Conservation (phyloP, 2,888 invertebrate species). For the Dolomedes plantarius region DNA sequence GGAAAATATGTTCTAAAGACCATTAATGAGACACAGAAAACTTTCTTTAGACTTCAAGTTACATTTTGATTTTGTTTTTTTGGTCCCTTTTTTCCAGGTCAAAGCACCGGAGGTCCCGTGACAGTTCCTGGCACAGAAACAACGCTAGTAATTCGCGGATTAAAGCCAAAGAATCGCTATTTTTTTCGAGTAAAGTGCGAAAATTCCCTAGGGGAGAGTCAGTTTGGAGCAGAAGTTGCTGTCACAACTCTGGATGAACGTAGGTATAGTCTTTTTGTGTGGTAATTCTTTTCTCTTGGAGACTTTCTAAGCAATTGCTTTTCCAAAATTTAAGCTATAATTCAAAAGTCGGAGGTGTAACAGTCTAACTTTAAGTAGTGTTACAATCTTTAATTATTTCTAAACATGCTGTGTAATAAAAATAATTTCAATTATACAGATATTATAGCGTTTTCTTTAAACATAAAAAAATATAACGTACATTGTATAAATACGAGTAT, state of each 20-base stretch:
- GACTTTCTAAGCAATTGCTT: no score
- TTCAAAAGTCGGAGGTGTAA: no score
- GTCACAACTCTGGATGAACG: conserved; percentile 96
- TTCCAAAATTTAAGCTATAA: no score
- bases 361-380: no score
- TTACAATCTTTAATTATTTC: no score
- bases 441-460: no score
- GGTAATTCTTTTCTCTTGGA: conserved; percentile 15
- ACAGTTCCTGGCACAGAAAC: conserved; percentile 67
- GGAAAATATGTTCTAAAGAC: not conserved
- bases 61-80: not conserved
- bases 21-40: not conserved
- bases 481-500: no score
- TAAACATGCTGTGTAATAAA: no score
- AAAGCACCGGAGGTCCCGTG: conserved; percentile 36
- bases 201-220: conserved; percentile 93
- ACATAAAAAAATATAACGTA: no score
- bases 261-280: conserved; percentile 74
- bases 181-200: conserved; percentile 94
- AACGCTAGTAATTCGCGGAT: conserved; percentile 79
- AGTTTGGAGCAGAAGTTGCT: conserved; percentile 92
- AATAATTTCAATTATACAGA: no score
- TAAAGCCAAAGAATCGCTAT: conserved; percentile 93
- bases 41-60: not conserved
- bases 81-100: not conserved